Evolutionary conservation across 2,888 invertebrate species (phyloP).

Genomic region (Hedychridium roseum): DNA sequence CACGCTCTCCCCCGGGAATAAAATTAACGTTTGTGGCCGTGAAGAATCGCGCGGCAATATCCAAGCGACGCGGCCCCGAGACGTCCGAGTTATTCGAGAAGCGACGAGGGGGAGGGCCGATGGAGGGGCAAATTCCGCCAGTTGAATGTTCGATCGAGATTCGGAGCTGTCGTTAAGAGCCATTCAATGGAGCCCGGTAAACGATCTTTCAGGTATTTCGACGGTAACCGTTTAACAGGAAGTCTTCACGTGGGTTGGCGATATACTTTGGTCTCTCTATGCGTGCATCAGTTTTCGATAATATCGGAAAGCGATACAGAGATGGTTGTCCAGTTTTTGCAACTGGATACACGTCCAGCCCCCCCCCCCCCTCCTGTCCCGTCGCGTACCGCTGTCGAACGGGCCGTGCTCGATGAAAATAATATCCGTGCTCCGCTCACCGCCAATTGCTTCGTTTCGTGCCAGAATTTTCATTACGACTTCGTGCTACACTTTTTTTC

Average conservation of each 20-base stretch:
- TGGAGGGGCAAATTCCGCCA: too few species aligned
- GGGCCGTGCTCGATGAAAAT: slow-evolving; percentile 9
- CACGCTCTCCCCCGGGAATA: slow-evolving; percentile 37
- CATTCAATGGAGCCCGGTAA: too few species aligned
- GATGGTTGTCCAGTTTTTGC: slow-evolving; percentile 28
- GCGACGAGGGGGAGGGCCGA: too few species aligned
- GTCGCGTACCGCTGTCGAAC: slow-evolving; percentile 12
- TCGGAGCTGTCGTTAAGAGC: too few species aligned
- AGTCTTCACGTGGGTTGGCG: too few species aligned
- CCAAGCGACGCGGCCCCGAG: slow-evolving; percentile 20
- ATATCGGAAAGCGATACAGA: slow-evolving; percentile 37
- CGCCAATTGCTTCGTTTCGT: slow-evolving; percentile 1
- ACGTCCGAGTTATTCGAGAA: slow-evolving; percentile 39
- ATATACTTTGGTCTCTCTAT: too few species aligned
- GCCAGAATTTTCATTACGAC: slow-evolving; percentile 9
- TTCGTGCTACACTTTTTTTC: too few species aligned
- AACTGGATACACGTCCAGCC: slow-evolving; percentile 24
- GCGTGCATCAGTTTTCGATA: slow-evolving; percentile 26
- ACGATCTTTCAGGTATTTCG: too few species aligned
- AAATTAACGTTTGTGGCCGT: slow-evolving; percentile 37
- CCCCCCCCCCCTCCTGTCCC: too few species aligned
- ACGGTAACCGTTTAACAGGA: too few species aligned
- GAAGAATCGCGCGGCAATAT: slow-evolving; percentile 43
- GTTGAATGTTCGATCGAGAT: too few species aligned
- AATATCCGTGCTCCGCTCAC: slow-evolving; percentile 14